Evolutionary conservation across 2,888 invertebrate species (phyloP).

Genomic region (Odontocerum albicorne): DNA sequence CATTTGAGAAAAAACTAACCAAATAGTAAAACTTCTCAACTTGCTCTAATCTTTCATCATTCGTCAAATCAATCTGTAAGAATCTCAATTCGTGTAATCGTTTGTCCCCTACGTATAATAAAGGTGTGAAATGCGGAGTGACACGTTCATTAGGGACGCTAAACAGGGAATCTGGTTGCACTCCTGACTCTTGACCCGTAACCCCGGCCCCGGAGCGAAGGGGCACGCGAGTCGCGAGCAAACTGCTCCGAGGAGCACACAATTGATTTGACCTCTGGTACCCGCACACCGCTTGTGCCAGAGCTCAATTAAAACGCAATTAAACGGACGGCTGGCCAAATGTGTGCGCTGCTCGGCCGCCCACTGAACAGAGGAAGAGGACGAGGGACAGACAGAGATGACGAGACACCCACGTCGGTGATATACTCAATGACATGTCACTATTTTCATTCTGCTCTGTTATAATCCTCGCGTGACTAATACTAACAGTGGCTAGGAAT

Average conservation of each 20-base stretch:
- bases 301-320: slow-evolving; percentile 36
- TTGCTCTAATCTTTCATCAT: no score
- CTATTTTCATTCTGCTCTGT: slow-evolving; percentile 5
- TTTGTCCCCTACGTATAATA: no score
- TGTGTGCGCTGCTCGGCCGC: slow-evolving; percentile 14
- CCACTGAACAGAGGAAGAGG: slow-evolving; percentile 9
- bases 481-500: no score
- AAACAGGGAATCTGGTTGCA: slow-evolving; percentile 18
- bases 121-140: no score
- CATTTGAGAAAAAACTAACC: no score
- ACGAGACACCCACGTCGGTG: slow-evolving; percentile 1
- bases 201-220: no score
- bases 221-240: slow-evolving; percentile 15
- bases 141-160: no score
- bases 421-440: background rate
- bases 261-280: slow-evolving; percentile 34
- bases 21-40: no score
- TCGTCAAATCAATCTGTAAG: no score
- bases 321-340: slow-evolving; percentile 25
- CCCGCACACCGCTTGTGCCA: slow-evolving; percentile 21
- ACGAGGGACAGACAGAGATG: slow-evolving; percentile 4
- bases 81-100: no score
- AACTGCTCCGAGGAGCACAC: slow-evolving; percentile 20
- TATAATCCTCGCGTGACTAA: no score
- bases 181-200: slow-evolving; percentile 11